Percentiles rank a stretch among this genome's conserved stretches.
Conservation (phyloP, 2,113 vertebrate species). For the Rana temporaria region DNA sequence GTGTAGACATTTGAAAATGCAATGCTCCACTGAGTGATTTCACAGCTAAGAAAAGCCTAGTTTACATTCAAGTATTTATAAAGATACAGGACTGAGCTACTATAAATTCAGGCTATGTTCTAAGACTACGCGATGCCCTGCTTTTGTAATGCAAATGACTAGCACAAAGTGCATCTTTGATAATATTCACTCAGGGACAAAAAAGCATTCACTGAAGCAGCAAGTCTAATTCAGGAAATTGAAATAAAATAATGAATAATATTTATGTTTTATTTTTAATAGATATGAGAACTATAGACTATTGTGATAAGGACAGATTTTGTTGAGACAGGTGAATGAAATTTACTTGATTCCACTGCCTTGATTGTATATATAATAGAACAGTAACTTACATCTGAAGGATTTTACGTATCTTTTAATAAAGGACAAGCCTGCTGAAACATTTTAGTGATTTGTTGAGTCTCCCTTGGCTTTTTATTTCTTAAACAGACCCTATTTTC, state of each 20-base stretch:
- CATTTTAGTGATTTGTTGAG: too few species aligned
- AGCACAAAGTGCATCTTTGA: slow-evolving; percentile 89
- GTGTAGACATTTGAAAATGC: slow-evolving; percentile 31
- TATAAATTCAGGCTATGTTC: slow-evolving; percentile 77
- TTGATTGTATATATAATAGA: too few species aligned
- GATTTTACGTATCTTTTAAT: too few species aligned
- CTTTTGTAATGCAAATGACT: slow-evolving; percentile 88
- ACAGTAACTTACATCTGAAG: too few species aligned
- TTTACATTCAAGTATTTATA: slow-evolving; percentile 65
- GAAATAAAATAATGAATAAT: slow-evolving; percentile 71
- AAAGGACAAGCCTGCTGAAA: too few species aligned
- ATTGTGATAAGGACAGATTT: not conserved
- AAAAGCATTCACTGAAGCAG: slow-evolving; percentile 80
- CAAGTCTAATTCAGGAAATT: slow-evolving; percentile 82
- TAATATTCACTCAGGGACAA: slow-evolving; percentile 84
- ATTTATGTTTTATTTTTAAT: slow-evolving; percentile 68
- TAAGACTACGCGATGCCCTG: slow-evolving; percentile 68
- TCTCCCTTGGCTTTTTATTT: too few species aligned
- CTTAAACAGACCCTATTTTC: too few species aligned
- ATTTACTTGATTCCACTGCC: too few species aligned
- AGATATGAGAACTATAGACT: slow-evolving; percentile 62
- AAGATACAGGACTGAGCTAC: slow-evolving; percentile 66
- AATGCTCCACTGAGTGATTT: slow-evolving; percentile 63
- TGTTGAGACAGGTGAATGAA: too few species aligned
- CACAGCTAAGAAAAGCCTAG: not conserved